Base-by-base conservation (phyloP, 2,797 vertebrate species). In the Sphenodon punctatus region DNA sequence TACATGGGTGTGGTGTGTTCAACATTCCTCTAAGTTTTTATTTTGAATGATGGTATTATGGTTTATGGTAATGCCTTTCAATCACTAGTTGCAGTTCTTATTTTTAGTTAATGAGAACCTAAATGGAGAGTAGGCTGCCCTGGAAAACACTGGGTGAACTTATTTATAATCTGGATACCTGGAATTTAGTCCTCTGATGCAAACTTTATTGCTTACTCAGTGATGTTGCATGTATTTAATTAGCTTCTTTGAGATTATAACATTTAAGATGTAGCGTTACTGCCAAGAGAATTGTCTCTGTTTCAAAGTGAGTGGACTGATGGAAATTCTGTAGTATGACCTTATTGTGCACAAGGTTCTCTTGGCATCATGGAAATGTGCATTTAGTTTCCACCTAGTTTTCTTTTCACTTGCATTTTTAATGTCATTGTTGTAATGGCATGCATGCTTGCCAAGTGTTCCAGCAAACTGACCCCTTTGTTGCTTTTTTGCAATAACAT, bases 1-100 rank as follows among this genome's bases (percentile, higher is more conserved):
- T 84, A 49, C 75, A 10, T 91, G 25, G 55, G 32, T 69, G 9
- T 51, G 88, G 87, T 67, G 84, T 78, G 6, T 1, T 61, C n/a
- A 73, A 19, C 7, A 10, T 86, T 89, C 90, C 39, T 67, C 5
- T 38, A 60, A 32, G 32, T 67, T 83, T 79, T 55, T 23, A 20
- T 27, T 64, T 88, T 60, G 14, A 42, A n/a, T n/a, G n/a, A n/a
- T n/a, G n/a, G n/a, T n/a, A 10, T 89, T 71, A 39, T 10, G 32
- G 23, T 32, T 67, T 38, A 36, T 38, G 15, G 16, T 80, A 73
- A 19, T 32, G 45, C 43, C 53, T 30, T 79, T 73, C 39, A 42
- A 66, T 63, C 43, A 74, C 68, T 36, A 78, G 34, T 17, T 15
- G 3, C 41, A 2, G 42, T 11, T 53, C 39, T 75, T 78, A 58